phyloP scores from a whole-genome alignment of 2,888 invertebrate genomes.

The Heteromurus nitidus region DNA sequence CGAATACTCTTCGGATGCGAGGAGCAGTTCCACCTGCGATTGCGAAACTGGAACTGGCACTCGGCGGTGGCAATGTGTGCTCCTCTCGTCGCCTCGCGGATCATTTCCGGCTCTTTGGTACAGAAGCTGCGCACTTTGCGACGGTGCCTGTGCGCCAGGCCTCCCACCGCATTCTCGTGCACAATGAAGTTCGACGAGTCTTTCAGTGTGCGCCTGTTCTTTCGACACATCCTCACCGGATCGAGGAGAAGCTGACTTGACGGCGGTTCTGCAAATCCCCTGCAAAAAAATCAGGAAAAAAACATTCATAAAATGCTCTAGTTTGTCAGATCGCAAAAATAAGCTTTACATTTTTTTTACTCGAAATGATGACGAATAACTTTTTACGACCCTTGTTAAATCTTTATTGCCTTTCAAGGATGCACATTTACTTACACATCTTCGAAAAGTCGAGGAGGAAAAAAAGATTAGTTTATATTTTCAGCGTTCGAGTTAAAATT shows the following conservation, averaged over 20 bases:
- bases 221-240: conserved; percentile 91
- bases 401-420: conserved; percentile 4
- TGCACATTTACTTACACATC: conserved; percentile 1
- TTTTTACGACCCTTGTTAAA: conserved; percentile 7
- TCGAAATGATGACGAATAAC: background rate
- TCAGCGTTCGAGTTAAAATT: conserved; percentile 17
- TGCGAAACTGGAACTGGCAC: conserved; percentile 90
- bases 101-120: conserved; percentile 86
- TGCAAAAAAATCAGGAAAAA: conserved; percentile 35
- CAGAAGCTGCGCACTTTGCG: conserved; percentile 78
- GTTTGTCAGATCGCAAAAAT: background rate
- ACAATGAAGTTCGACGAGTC: conserved; percentile 76
- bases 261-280: conserved; percentile 74
- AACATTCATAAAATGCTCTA: background rate
- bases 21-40: conserved; percentile 92
- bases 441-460: background rate
- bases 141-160: conserved; percentile 74
- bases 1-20: conserved; percentile 86
- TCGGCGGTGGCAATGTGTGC: conserved; percentile 88
- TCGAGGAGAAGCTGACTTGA: conserved; percentile 90
- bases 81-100: conserved; percentile 89
- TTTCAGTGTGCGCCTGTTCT: conserved; percentile 77
- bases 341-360: too few species aligned
- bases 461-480: background rate
- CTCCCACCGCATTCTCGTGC: conserved; percentile 81